A percentile compares a stretch with the other conserved stretches of the same genome.
These are phyloP conservation scores for Lepidochrysops patricia DNA, from an alignment of 2,888 invertebrate species.

Conservation along the genomic window DNA sequence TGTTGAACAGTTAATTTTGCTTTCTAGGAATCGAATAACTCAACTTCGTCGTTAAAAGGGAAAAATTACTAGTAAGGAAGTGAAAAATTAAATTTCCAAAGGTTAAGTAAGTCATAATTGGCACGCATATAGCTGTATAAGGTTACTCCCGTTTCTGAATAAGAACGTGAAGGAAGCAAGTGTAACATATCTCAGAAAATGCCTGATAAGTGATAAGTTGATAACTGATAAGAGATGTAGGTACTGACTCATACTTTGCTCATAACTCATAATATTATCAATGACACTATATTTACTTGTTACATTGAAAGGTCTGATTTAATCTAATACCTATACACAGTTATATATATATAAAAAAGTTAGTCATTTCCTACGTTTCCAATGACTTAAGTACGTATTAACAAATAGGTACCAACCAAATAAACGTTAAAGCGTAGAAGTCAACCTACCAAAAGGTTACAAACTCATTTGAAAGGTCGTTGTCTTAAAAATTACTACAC, in stretches of 20 bases:
- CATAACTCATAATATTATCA: not conserved
- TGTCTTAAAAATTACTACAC: constrained; percentile 15
- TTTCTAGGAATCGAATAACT: not conserved
- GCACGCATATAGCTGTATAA: not conserved
- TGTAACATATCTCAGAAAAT: not conserved
- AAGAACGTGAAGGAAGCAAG: not conserved
- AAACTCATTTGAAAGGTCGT: not conserved
- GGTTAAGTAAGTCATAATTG: constrained; percentile 1
- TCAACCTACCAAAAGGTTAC: not conserved
- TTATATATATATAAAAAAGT: not conserved
- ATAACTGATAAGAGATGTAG: too few relatives aligned
- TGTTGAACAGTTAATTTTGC: not conserved
- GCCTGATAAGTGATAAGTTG: not conserved
- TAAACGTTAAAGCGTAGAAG: not conserved
- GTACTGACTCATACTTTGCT: not conserved
- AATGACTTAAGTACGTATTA: too few relatives aligned
- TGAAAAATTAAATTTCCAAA: not conserved
- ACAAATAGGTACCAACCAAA: too few relatives aligned
- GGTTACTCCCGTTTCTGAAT: not conserved
- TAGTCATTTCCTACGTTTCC: too few relatives aligned
- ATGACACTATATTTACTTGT: not conserved
- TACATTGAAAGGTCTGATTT: not conserved
- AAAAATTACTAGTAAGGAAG: not conserved
- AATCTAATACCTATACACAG: too few relatives aligned
- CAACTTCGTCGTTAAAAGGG: not conserved